Evolutionary conservation across 2,113 vertebrate genomes (phyloP).

Genomic region (Aptenodytes forsteri): DNA sequence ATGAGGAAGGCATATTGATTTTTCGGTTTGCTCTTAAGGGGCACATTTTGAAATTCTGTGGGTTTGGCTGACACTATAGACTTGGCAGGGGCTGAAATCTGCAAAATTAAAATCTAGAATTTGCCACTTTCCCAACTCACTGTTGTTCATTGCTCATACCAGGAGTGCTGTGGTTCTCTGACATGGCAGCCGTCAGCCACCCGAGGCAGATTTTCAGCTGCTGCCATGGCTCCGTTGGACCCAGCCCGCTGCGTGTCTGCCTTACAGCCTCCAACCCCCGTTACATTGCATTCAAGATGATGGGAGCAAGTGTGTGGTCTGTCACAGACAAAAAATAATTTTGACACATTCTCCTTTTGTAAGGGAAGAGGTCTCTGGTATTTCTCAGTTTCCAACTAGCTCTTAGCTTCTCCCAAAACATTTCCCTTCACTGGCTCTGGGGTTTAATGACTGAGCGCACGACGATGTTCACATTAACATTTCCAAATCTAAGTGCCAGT

Average conservation of each 20-base stretch:
- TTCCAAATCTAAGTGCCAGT: neutral
- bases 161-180: neutral
- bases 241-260: accelerated
- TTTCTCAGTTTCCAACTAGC: neutral
- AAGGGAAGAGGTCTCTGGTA: neutral
- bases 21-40: neutral
- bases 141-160: neutral
- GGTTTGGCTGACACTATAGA: neutral
- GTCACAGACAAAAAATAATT: neutral
- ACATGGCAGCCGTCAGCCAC: neutral
- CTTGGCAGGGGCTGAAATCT: slow-evolving; percentile 12
- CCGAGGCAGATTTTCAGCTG: neutral
- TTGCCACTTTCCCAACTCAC: neutral
- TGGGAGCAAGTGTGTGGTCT: neutral
- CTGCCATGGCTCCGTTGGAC: neutral
- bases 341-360: neutral
- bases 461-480: neutral
- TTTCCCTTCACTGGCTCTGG: neutral
- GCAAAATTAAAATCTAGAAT: slow-evolving; percentile 1
- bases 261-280: neutral
- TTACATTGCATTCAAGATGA: neutral
- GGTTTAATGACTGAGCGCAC: neutral
- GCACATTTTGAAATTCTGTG: slow-evolving; percentile 34
- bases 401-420: neutral
- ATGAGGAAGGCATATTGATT: slow-evolving; percentile 34